A percentile compares a stretch with the other conserved stretches of the same genome.
These are phyloP conservation scores for Tinea pellionella DNA, from an alignment of 2,888 invertebrate species.

Conservation along the genomic window DNA sequence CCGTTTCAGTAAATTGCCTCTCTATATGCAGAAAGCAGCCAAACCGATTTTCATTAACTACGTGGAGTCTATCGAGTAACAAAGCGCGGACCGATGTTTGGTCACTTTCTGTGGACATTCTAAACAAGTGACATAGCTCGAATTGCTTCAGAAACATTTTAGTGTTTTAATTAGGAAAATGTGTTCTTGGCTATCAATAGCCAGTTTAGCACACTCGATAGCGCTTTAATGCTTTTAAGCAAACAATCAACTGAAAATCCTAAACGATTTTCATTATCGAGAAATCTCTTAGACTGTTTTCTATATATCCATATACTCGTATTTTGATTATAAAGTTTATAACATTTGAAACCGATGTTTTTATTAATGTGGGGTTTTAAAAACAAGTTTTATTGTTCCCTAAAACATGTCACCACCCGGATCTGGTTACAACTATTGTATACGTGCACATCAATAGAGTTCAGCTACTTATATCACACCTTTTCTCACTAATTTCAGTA, in stretches of 20 bases:
- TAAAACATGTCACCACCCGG: conserved; percentile 26
- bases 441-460: conserved; percentile 46
- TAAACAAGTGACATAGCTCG: conserved; percentile 3
- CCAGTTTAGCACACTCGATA: conserved; percentile 33
- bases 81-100: conserved; percentile 22
- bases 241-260: neutral
- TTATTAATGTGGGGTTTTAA: neutral
- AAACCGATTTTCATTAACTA: conserved; percentile 57
- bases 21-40: conserved; percentile 57
- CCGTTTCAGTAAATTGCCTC: conserved; percentile 53
- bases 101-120: neutral
- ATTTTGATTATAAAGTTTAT: neutral
- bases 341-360: neutral
- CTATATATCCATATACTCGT: neutral
- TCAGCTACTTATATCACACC: conserved; percentile 55
- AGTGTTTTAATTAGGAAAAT: conserved; percentile 45
- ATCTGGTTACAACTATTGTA: conserved; percentile 28
- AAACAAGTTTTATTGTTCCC: neutral
- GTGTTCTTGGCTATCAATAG: conserved; percentile 28
- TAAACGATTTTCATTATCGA: neutral
- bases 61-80: conserved; percentile 32
- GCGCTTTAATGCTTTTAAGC: conserved; percentile 3
- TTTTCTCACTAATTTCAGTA: conserved; percentile 59
- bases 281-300: neutral
- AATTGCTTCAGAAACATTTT: conserved; percentile 34